Evolutionary conservation across 1,140 invertebrate genomes (phyloP), one percentile per base, ranked within the genome.

Genomic region (Trachymyrmex septentrionalis): DNA sequence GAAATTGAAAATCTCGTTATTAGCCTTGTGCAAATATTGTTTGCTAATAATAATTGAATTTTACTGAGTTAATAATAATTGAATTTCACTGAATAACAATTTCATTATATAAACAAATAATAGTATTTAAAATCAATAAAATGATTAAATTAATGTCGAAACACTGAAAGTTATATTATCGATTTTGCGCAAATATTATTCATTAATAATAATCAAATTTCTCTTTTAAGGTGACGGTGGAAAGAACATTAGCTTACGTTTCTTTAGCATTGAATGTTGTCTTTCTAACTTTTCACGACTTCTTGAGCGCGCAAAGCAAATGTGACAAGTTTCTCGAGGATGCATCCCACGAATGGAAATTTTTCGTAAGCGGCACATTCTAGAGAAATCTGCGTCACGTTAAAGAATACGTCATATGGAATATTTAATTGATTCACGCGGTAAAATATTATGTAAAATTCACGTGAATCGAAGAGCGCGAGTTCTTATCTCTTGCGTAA

Each of bases 261-360:
- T 61, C 5, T 50, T 63, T 44, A 61, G 5, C 14, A 9, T 21
- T 14, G 2, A 16, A n/a, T 27, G 3, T 44, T 44, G 16, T 64
- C 59, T 67, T 44, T 12, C n/a, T 55, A 9, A 38, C 0, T 76
- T 44, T 19, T 82, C 38, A 30, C n/a, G 21, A 1, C 38, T 75
- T 27, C 24, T 44, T 87, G 67, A 59, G 67, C 86, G 72, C 27
- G 19, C 38, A 24, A 50, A 24, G 24, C 50, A 14, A 77, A 86
- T 48, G 77, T 57, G 85, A 82, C 67, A 24, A 53, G 77, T 50
- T 48, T 71, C 66, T 87, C 59, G 50, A 88, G 85, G 73, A 87
- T 88, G 53, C 76, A 59, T 67, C 19, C 21, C 21, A 4, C 34
- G 76, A 76, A 76, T 86, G 61, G 24, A 82, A 82, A 48, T 82